phyloP scores from a whole-genome alignment of 2,113 vertebrate genomes.

The Stegastes partitus region DNA sequence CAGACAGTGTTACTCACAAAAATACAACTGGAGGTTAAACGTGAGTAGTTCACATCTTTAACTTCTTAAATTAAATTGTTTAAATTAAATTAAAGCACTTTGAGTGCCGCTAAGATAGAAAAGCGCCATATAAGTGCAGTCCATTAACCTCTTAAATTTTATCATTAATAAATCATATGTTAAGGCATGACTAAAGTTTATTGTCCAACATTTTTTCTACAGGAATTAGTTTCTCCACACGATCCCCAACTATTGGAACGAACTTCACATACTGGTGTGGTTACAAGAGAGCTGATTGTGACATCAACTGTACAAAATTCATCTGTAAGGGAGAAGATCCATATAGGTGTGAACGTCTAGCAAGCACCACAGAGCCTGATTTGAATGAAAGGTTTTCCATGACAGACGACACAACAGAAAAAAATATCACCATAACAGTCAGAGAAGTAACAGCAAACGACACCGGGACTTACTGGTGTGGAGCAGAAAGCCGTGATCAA shows the following conservation, averaged over 20 bases:
- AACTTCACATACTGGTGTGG: constrained; percentile 10
- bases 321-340: constrained; percentile 53
- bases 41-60: constrained; percentile 3
- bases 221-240: rapidly evolving
- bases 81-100: too few relatives aligned
- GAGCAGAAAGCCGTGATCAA: rapidly evolving
- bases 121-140: too few relatives aligned
- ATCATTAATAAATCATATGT: too few relatives aligned
- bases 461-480: constrained; percentile 53
- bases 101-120: too few relatives aligned
- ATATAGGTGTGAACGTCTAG: background rate
- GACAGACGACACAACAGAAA: rapidly evolving
- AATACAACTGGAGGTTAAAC: rapidly evolving
- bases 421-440: background rate
- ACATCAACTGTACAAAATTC: background rate
- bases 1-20: rapidly evolving
- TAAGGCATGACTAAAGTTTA: too few relatives aligned
- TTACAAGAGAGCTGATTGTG: background rate
- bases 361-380: rapidly evolving
- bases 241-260: rapidly evolving
- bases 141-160: too few relatives aligned
- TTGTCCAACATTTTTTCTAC: background rate
- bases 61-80: too few relatives aligned
- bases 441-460: background rate
- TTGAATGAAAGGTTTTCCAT: background rate